Conservation (phyloP, 2,888 invertebrate genomes). For the Agrotis puta region DNA sequence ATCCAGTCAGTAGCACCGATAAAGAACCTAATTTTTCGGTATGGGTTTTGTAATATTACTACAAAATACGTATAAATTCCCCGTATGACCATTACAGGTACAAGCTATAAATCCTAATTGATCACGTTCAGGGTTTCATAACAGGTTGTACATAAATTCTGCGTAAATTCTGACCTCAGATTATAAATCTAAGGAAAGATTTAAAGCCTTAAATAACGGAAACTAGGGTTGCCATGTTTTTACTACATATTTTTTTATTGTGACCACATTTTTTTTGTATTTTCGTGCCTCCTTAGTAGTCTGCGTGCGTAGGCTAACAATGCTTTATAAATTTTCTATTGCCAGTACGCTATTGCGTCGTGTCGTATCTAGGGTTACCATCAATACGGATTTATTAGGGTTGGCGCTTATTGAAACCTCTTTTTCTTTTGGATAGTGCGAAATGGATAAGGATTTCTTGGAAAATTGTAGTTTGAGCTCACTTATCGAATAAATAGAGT, state of each 20-base stretch:
- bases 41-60: not conserved
- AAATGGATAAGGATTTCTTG: slow-evolving; percentile 1
- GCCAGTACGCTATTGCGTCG: slow-evolving; percentile 38
- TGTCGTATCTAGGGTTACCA: slow-evolving; percentile 52
- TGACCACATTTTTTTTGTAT: slow-evolving; percentile 46
- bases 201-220: slow-evolving; percentile 40
- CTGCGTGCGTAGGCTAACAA: slow-evolving; percentile 45
- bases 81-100: not conserved
- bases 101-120: slow-evolving; percentile 47
- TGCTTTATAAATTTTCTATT: slow-evolving; percentile 57
- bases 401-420: slow-evolving; percentile 38
- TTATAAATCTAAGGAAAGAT: slow-evolving; percentile 54
- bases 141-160: slow-evolving; percentile 44
- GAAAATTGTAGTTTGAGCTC: not conserved
- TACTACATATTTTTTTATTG: slow-evolving; percentile 48
- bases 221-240: slow-evolving; percentile 31
- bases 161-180: slow-evolving; percentile 36
- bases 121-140: slow-evolving; percentile 39
- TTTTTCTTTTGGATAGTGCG: slow-evolving; percentile 14
- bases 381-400: slow-evolving; percentile 59
- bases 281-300: slow-evolving; percentile 25
- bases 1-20: not conserved
- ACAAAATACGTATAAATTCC: not conserved
- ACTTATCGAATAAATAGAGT: slow-evolving; percentile 1
- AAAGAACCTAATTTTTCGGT: not conserved